Conservation (phyloP, 2,797 vertebrate genomes). For the Etheostoma nigrum region DNA sequence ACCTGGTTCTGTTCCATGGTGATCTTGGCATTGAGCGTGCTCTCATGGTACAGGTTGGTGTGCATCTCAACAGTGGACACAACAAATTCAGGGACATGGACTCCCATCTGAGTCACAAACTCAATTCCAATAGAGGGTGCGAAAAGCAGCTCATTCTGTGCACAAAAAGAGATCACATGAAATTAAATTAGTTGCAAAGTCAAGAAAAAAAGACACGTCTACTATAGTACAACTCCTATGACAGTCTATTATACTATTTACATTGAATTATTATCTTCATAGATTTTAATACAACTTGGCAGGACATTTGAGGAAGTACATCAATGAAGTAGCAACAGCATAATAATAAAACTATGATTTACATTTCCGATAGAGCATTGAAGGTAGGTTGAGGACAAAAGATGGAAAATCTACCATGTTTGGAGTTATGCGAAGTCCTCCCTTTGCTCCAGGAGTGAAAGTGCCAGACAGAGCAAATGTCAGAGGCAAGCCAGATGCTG, state of each 20-base stretch:
- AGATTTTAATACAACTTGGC: not conserved
- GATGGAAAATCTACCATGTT: slow-evolving; percentile 70
- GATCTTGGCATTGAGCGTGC: slow-evolving; percentile 86
- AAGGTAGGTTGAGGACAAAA: not conserved
- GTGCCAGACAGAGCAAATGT: slow-evolving; percentile 91
- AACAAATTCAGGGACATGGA: slow-evolving; percentile 89
- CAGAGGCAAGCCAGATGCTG: slow-evolving; percentile 91
- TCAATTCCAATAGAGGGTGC: slow-evolving; percentile 90
- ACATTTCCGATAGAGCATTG: not conserved
- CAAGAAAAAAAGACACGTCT: not conserved
- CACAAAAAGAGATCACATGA: slow-evolving; percentile 26
- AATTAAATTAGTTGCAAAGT: not conserved
- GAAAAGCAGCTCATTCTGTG: slow-evolving; percentile 80
- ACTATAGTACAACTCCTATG: not conserved
- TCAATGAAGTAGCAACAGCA: not conserved
- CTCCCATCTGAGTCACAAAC: slow-evolving; percentile 90
- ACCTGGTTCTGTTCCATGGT: slow-evolving; percentile 83
- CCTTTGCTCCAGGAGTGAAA: slow-evolving; percentile 87
- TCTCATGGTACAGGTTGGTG: slow-evolving; percentile 92
- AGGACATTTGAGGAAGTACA: slow-evolving; percentile 6
- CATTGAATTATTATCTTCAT: not conserved
- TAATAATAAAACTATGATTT: not conserved
- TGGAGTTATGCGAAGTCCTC: slow-evolving; percentile 80
- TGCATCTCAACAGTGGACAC: slow-evolving; percentile 89
- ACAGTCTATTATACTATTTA: not conserved